phyloP scores from a whole-genome alignment of 1,140 invertebrate species.

The Polypedilum pembai region DNA sequence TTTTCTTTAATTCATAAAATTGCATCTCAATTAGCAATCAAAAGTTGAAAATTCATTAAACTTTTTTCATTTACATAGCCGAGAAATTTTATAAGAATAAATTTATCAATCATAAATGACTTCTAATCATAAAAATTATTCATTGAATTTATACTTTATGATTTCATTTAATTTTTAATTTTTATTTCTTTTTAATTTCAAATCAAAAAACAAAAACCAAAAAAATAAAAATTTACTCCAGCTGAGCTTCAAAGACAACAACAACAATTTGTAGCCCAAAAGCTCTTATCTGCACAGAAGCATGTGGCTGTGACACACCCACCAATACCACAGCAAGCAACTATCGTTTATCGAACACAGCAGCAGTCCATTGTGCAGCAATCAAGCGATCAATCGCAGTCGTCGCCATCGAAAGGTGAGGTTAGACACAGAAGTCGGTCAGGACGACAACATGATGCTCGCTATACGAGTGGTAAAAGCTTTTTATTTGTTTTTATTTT shows the following conservation, averaged over 20 bases:
- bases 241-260: background rate
- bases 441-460: constrained; percentile 89
- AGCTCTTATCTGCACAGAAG: background rate
- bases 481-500: background rate
- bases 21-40: no score
- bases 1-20: no score
- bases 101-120: no score
- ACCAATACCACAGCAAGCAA: background rate
- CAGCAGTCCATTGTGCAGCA: constrained; percentile 36
- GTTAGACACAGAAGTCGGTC: constrained; percentile 78
- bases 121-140: no score
- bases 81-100: no score
- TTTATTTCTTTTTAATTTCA: constrained; percentile 16
- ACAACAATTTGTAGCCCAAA: background rate
- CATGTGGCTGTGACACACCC: constrained; percentile 23
- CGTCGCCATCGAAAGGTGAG: constrained; percentile 48
- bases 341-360: background rate
- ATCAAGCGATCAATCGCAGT: constrained; percentile 38
- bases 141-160: background rate
- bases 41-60: no score
- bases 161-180: constrained; percentile 11
- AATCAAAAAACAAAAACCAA: constrained; percentile 8
- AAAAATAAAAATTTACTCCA: constrained; percentile 10
- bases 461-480: constrained; percentile 89
- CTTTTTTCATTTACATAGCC: no score